A percentile compares a stretch with the other conserved stretches of the same genome.
Evolutionary conservation across 2,888 invertebrate species (phyloP).

Genomic region (Xestia rhomboidea): DNA sequence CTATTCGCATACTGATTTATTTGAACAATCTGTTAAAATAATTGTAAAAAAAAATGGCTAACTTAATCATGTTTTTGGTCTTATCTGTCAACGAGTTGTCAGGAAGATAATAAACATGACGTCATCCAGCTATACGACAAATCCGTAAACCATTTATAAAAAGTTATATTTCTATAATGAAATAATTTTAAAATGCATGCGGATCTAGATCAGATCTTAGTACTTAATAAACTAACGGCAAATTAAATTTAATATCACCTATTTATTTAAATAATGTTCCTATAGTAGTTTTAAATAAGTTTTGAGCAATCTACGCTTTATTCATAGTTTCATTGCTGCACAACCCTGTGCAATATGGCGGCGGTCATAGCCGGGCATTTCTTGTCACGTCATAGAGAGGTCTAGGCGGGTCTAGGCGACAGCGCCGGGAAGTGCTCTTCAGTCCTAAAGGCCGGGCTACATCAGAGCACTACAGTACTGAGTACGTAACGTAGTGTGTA

Average conservation of each 20-base stretch:
- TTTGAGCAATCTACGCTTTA: slow-evolving; percentile 53
- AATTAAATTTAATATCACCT: slow-evolving; percentile 40
- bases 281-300: slow-evolving; percentile 50
- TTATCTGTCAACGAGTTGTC: slow-evolving; percentile 60
- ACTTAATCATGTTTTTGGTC: slow-evolving; percentile 51
- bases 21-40: slow-evolving; percentile 42
- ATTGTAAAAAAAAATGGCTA: slow-evolving; percentile 34
- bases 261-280: slow-evolving; percentile 30
- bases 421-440: slow-evolving; percentile 31
- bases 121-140: slow-evolving; percentile 27
- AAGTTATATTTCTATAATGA: slow-evolving; percentile 60
- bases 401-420: slow-evolving; percentile 8
- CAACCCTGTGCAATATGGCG: slow-evolving; percentile 26
- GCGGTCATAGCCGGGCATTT: slow-evolving; percentile 5
- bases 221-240: slow-evolving; percentile 29
- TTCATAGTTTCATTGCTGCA: slow-evolving; percentile 27
- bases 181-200: slow-evolving; percentile 61
- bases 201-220: slow-evolving; percentile 33
- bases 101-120: slow-evolving; percentile 59
- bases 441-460: slow-evolving; percentile 21
- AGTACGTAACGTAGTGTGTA: slow-evolving; percentile 39
- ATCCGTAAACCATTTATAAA: slow-evolving; percentile 56
- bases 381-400: slow-evolving; percentile 3
- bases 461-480: slow-evolving; percentile 26
- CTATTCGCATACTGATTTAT: slow-evolving; percentile 42